Conservation (phyloP, 1,140 invertebrate genomes). For the Ooceraea biroi region DNA sequence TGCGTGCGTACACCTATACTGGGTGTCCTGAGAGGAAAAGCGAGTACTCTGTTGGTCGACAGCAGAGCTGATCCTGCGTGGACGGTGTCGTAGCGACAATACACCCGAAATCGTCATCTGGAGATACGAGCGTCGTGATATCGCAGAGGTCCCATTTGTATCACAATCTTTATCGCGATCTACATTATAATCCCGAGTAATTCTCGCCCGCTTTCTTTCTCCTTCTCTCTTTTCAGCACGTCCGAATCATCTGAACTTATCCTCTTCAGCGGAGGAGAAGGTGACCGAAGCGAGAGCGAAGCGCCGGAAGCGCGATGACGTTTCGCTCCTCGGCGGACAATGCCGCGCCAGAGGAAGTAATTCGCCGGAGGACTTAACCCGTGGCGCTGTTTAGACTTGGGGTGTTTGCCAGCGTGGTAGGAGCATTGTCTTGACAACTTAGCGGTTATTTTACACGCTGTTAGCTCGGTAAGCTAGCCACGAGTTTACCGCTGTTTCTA, state of each 20-base stretch:
- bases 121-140: background rate
- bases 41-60: background rate
- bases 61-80: conserved; percentile 6
- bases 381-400: conserved; percentile 71
- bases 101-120: conserved; percentile 18
- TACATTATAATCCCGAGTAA: no score
- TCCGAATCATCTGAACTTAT: conserved; percentile 13
- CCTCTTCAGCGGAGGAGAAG: background rate
- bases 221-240: background rate
- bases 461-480: conserved; percentile 85
- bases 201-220: no score
- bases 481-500: conserved; percentile 85
- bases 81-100: background rate
- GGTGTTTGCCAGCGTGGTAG: conserved; percentile 56
- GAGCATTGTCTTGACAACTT: conserved; percentile 86
- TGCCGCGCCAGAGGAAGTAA: conserved; percentile 76
- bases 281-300: background rate
- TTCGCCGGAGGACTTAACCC: conserved; percentile 72
- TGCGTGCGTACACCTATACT: conserved; percentile 21
- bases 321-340: conserved; percentile 66
- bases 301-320: conserved; percentile 53
- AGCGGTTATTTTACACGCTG: conserved; percentile 87
- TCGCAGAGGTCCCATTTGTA: background rate
- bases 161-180: no score
- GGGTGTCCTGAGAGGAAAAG: background rate